Conservation (phyloP, 2,113 vertebrate genomes). For the Jaculus jaculus region DNA sequence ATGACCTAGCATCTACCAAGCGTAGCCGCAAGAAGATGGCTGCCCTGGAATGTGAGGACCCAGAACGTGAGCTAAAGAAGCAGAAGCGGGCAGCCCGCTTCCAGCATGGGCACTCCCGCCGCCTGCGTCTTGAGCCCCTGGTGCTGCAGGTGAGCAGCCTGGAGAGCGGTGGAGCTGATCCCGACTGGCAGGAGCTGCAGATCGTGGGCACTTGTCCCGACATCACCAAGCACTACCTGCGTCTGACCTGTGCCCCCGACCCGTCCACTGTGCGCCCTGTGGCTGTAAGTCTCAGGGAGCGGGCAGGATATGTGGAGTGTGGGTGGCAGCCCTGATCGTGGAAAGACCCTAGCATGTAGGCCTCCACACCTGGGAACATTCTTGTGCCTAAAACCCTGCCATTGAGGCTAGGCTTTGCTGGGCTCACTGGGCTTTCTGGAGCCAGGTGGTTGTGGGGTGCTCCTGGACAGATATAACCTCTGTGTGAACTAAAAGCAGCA, state of each 20-base stretch:
- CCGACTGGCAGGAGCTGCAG: conserved; percentile 94
- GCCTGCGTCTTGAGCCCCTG: conserved; percentile 91
- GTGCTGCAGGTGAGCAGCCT: conserved; percentile 90
- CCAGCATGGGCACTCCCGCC: conserved; percentile 87
- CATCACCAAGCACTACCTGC: conserved; percentile 92
- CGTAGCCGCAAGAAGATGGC: conserved; percentile 86
- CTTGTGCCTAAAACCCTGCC: rapidly evolving
- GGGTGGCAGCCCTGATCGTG: not conserved
- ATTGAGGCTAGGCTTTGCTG: not conserved
- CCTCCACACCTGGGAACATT: not conserved
- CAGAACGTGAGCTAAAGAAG: conserved; percentile 92
- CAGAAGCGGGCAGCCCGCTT: conserved; percentile 92
- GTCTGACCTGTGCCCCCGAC: conserved; percentile 94
- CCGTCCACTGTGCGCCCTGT: conserved; percentile 92
- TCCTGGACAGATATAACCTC: too few species aligned
- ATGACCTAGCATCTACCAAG: conserved; percentile 83
- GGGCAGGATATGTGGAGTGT: rapidly evolving
- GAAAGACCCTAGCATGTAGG: not conserved
- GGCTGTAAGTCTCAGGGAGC: conserved; percentile 81
- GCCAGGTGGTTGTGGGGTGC: not conserved
- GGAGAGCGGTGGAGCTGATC: conserved; percentile 86
- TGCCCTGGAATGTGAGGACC: conserved; percentile 91
- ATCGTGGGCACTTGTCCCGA: conserved; percentile 94
- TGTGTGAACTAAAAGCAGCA: too few species aligned
- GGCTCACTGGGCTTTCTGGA: not conserved